Base-by-base conservation (phyloP, 2,888 invertebrate genomes). In the Sinopyrophorus schimmeli region DNA sequence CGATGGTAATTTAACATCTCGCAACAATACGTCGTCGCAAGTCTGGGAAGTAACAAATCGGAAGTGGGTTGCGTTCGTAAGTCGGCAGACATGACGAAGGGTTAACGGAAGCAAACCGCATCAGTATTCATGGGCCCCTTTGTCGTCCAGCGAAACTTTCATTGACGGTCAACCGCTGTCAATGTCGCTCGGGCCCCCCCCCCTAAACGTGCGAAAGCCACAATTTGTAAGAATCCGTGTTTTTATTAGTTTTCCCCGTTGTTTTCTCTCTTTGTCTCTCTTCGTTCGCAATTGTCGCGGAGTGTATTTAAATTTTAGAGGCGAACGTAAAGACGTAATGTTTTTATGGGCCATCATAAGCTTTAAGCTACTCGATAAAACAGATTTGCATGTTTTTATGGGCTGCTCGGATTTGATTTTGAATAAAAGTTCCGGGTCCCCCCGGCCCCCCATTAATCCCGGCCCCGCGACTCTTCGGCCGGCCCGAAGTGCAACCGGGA, bases 71-170 rank as follows among this genome's bases (percentile, higher is more conserved):
- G 52, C 47, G 62, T 64, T 62, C 57, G 59, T 61, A 63, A 62
- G 61, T 61, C 60, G 55, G 59, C 57, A 61, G 61, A 63, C 63
- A 64, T 66, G 67, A 67, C 63, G 65, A 63, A 61, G 63, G 61
- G 59, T 48, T 57, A 58, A 55, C 56, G 48, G 41, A 58, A 60
- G 57, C 26, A 58, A 63, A 63, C 63, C 59, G 59, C 68, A 68
- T 69, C 67, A 67, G 69, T 68, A 69, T 68, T 69, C 69, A 67
- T 64, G 65, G 59, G n/a, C 62, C 57, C 57, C 57, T 64, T 67
- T 67, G 66, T 67, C 66, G 62, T 60, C 64, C 59, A 62, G 57
- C 60, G 62, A 62, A 62, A 60, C 58, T 62, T 49, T 52, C 53
- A 54, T 49, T 57, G 56, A 58, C 59, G 67, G 68, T 68, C 67